A percentile compares a stretch with the other conserved stretches of the same genome.
Conservation (phyloP, 2,113 vertebrate species). For the Nipponia nippon region DNA sequence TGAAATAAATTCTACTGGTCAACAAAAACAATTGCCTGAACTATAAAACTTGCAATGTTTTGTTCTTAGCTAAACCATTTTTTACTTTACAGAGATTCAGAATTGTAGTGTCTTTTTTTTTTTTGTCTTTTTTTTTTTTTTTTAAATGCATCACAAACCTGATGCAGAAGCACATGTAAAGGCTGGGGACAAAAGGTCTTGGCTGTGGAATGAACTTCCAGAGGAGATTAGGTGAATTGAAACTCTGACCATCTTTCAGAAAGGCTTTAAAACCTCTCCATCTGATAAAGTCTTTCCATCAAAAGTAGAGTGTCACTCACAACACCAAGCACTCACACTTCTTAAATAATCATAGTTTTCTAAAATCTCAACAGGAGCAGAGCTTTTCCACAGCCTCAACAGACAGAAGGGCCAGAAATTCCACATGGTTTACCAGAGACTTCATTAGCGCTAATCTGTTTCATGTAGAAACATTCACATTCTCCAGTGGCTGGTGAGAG, state of each 20-base stretch:
- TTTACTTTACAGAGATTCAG: background rate
- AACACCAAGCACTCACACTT: background rate
- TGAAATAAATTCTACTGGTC: background rate
- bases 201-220: background rate
- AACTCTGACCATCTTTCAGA: background rate
- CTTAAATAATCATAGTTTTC: background rate
- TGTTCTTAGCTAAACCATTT: background rate
- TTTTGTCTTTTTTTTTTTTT: background rate
- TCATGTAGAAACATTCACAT: background rate
- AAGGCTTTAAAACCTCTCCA: background rate
- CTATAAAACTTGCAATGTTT: background rate
- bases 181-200: background rate
- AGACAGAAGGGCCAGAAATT: conserved; percentile 2
- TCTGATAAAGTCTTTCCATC: background rate
- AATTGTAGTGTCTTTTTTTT: background rate
- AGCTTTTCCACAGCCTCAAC: background rate
- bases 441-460: conserved; percentile 1
- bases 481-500: conserved; percentile 16
- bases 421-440: conserved; percentile 8
- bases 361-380: background rate
- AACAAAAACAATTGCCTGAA: background rate
- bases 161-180: background rate
- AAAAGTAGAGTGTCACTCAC: background rate
- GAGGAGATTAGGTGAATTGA: background rate
- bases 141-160: background rate